Percentiles rank a stretch among this genome's conserved stretches.
Evolutionary conservation across 2,797 vertebrate species (phyloP).

Genomic region (Hirundo rustica): DNA sequence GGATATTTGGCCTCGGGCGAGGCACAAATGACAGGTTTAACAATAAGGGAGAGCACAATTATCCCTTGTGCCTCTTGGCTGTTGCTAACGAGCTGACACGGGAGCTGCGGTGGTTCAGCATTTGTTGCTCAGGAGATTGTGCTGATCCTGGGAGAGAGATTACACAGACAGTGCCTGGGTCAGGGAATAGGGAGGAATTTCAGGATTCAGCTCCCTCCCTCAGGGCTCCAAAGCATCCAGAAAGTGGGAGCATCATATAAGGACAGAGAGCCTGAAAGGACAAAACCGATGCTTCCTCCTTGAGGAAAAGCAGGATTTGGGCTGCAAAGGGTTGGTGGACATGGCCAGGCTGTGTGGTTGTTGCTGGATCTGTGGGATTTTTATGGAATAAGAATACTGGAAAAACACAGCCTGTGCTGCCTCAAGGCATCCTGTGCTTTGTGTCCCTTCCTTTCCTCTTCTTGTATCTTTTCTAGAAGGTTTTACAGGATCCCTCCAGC

Average conservation of each 20-base stretch:
- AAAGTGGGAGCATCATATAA: fast-evolving
- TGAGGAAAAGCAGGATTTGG: neutral
- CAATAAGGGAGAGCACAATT: neutral
- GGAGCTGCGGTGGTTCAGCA: neutral
- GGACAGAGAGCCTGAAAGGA: neutral
- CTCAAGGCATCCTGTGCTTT: fast-evolving
- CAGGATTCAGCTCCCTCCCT: neutral
- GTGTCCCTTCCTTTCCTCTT: neutral
- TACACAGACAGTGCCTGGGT: fast-evolving
- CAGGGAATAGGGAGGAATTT: neutral
- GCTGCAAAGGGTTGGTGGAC: neutral
- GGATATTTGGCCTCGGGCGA: neutral
- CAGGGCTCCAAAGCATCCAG: neutral
- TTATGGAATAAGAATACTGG: fast-evolving
- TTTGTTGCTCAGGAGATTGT: neutral
- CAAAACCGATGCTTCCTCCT: fast-evolving
- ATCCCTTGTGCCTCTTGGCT: neutral
- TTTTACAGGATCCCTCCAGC: neutral
- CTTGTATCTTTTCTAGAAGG: neutral
- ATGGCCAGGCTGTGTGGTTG: fast-evolving
- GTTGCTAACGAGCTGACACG: neutral
- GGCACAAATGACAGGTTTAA: constrained; percentile 3
- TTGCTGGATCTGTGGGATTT: neutral
- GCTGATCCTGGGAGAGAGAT: neutral
- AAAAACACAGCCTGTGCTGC: neutral